A percentile compares a stretch with the other conserved stretches of the same genome.
phyloP scores from a whole-genome alignment of 2,113 vertebrate species.

The Dipodomys ordii region DNA sequence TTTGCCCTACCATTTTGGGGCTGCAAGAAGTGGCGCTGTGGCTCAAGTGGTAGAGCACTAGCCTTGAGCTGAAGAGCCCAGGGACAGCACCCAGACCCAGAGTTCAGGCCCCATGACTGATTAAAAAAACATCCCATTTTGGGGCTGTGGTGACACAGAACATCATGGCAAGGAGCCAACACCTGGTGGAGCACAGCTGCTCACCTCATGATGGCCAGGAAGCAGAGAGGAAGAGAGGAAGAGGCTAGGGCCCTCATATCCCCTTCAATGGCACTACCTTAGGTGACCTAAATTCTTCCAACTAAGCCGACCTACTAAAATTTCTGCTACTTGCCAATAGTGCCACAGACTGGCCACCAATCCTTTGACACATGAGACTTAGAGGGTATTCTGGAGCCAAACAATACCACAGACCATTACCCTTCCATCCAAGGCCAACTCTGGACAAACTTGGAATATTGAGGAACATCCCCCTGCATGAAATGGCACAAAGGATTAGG shows the following conservation, averaged over 20 bases:
- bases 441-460: not conserved
- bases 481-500: not conserved
- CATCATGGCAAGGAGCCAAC: too few species aligned
- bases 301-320: not conserved
- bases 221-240: not conserved
- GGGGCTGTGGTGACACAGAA: not conserved
- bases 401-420: not conserved
- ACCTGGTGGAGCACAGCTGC: not conserved
- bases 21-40: too few species aligned
- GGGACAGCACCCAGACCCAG: too few species aligned
- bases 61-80: too few species aligned
- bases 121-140: too few species aligned
- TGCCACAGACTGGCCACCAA: too few species aligned
- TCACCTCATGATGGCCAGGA: not conserved
- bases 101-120: too few species aligned
- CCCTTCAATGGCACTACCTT: not conserved
- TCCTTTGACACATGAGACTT: not conserved
- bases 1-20: not conserved
- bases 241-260: not conserved
- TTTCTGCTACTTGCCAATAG: not conserved
- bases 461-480: not conserved
- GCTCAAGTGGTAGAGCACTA: too few species aligned
- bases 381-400: not conserved
- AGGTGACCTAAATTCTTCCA: not conserved
- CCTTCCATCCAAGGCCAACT: not conserved